Percentiles rank a stretch among this genome's conserved stretches.
Conservation (phyloP, 2,888 invertebrate genomes). For the Netelia inedita region DNA sequence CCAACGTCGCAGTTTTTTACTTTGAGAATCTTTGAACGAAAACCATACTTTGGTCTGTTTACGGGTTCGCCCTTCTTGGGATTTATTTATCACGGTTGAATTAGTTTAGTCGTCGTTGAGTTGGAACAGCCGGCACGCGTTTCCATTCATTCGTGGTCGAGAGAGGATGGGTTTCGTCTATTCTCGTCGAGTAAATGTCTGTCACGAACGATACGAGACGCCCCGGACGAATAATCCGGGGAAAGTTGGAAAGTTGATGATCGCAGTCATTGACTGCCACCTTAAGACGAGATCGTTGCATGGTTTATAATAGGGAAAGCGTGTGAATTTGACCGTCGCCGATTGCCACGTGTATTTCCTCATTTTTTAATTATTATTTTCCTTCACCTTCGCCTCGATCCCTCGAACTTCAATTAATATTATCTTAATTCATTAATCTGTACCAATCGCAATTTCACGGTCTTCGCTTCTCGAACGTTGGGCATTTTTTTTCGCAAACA, state of each 20-base stretch:
- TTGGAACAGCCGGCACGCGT: not conserved
- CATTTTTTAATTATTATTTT: slow-evolving; percentile 13
- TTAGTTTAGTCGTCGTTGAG: slow-evolving; percentile 22
- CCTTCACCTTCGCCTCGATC: slow-evolving; percentile 1
- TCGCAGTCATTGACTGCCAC: slow-evolving; percentile 37
- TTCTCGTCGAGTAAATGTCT: no score
- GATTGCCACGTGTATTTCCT: not conserved
- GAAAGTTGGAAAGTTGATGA: slow-evolving; percentile 74
- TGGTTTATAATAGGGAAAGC: slow-evolving; percentile 68
- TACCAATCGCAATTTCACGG: slow-evolving; percentile 20
- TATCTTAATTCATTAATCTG: slow-evolving; percentile 34
- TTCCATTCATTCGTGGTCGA: no score
- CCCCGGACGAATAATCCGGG: slow-evolving; percentile 65
- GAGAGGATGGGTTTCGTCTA: no score
- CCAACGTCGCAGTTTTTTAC: not conserved
- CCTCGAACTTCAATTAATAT: slow-evolving; percentile 24
- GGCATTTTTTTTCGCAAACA: not conserved
- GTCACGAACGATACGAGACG: not conserved
- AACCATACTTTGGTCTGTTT: no score
- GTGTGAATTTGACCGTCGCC: slow-evolving; percentile 66
- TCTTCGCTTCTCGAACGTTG: not conserved
- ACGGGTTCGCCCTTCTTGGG: not conserved
- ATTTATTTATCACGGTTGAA: not conserved
- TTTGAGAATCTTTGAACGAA: not conserved
- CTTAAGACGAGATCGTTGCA: slow-evolving; percentile 59